These are phyloP conservation scores for Torymus auratus DNA, from an alignment of 2,888 invertebrate species.

Conservation along the genomic window DNA sequence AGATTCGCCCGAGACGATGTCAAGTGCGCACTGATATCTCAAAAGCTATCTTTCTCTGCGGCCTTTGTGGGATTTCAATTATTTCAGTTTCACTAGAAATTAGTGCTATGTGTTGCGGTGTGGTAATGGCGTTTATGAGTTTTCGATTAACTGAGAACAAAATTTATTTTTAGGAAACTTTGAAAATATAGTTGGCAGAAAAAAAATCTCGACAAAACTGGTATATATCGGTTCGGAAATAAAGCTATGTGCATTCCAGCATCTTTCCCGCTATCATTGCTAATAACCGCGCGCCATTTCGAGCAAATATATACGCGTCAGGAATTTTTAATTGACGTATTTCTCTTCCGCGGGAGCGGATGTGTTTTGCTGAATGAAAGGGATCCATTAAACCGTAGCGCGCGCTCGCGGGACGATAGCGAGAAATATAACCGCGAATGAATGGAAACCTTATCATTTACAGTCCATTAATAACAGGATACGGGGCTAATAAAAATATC, in stretches of 20 bases:
- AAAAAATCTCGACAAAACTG: too few relatives aligned
- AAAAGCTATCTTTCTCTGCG: neutral
- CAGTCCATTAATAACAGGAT: slow-evolving; percentile 57
- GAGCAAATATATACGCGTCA: slow-evolving; percentile 18
- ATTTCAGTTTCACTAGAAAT: too few relatives aligned
- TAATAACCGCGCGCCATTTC: slow-evolving; percentile 22
- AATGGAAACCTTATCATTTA: slow-evolving; percentile 55
- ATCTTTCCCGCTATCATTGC: neutral
- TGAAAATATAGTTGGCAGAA: too few relatives aligned
- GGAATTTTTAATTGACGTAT: slow-evolving; percentile 46
- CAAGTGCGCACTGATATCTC: neutral
- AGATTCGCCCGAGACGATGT: slow-evolving; percentile 10
- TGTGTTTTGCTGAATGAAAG: slow-evolving; percentile 50
- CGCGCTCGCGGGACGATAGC: slow-evolving; percentile 20
- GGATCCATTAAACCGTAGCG: slow-evolving; percentile 55
- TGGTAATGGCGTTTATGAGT: too few relatives aligned
- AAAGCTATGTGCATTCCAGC: too few relatives aligned
- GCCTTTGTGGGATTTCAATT: too few relatives aligned
- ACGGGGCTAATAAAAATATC: slow-evolving; percentile 53
- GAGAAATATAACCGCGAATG: slow-evolving; percentile 50
- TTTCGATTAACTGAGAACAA: too few relatives aligned
- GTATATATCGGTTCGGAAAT: too few relatives aligned
- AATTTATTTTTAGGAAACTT: too few relatives aligned
- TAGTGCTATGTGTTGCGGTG: too few relatives aligned
- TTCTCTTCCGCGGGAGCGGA: slow-evolving; percentile 40